Evolutionary conservation across 2,888 invertebrate species (phyloP).

Genomic region (Brenthis daphne): DNA sequence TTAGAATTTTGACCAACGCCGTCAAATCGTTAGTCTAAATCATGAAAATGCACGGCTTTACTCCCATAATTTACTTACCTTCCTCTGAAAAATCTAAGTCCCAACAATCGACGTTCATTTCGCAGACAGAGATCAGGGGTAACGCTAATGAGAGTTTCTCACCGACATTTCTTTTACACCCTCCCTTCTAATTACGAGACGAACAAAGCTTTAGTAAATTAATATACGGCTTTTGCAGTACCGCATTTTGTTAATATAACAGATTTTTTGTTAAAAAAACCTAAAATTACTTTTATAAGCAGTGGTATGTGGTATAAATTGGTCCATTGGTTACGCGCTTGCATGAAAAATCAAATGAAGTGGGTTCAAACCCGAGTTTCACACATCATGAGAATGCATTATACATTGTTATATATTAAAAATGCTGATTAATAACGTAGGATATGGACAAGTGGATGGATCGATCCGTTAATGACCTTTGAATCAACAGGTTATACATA

Average conservation of each 20-base stretch:
- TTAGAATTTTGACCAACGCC: background rate
- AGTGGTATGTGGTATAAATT: background rate
- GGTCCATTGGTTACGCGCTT: too few relatives aligned
- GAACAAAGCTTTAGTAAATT: conserved; percentile 49
- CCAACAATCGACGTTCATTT: conserved; percentile 28
- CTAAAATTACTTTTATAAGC: background rate
- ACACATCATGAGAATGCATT: too few relatives aligned
- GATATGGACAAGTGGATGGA: too few relatives aligned
- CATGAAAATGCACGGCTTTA: conserved; percentile 6
- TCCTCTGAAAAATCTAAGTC: conserved; percentile 20
- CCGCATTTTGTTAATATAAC: conserved; percentile 11
- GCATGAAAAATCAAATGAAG: too few relatives aligned
- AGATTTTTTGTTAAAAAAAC: conserved; percentile 5
- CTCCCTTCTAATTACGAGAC: conserved; percentile 49
- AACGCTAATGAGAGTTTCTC: conserved; percentile 51
- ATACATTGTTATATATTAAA: too few relatives aligned
- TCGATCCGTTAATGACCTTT: too few relatives aligned
- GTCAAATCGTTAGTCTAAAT: background rate
- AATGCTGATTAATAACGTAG: too few relatives aligned
- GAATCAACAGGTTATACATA: too few relatives aligned
- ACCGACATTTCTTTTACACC: conserved; percentile 48
- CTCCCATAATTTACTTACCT: conserved; percentile 12
- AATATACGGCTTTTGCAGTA: conserved; percentile 37
- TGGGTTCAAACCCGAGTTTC: too few relatives aligned
- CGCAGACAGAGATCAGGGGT: conserved; percentile 31